Conservation (phyloP, 2,888 invertebrate genomes). For the Thymelicus sylvestris region DNA sequence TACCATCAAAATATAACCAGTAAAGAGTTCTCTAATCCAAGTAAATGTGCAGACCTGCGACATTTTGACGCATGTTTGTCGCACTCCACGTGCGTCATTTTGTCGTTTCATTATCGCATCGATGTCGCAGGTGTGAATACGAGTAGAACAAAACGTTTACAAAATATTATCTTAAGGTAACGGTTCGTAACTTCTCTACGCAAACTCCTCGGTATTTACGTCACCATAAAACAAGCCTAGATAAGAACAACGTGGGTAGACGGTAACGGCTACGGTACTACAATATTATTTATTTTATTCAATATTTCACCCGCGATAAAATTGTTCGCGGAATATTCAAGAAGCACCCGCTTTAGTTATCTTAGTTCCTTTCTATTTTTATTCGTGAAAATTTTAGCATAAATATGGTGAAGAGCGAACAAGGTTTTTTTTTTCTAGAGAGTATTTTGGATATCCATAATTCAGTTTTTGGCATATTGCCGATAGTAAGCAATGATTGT, state of each 20-base stretch:
- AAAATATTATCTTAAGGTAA: conserved; percentile 11
- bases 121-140: no score
- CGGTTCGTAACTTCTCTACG: conserved; percentile 14
- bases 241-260: conserved; percentile 48
- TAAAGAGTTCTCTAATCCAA: no score
- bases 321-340: conserved; percentile 43
- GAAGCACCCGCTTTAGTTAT: conserved; percentile 25
- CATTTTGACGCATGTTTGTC: no score
- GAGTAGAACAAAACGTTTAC: background rate
- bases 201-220: conserved; percentile 51
- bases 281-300: conserved; percentile 51
- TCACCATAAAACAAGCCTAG: conserved; percentile 53
- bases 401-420: background rate
- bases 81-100: no score
- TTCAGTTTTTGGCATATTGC: no score
- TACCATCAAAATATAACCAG: no score
- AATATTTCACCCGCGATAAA: conserved; percentile 50
- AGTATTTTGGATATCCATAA: no score
- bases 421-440: background rate
- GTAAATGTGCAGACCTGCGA: no score
- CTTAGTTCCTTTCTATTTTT: conserved; percentile 39
- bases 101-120: no score
- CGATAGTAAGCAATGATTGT: no score
- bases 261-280: conserved; percentile 42
- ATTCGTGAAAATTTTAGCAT: conserved; percentile 48